Percentiles rank a stretch among this genome's conserved stretches.
These are phyloP conservation scores for Turritopsis rubra DNA, from an alignment of 30 jellyfish, hydroid and myxozoan species.

Conservation along the genomic window DNA sequence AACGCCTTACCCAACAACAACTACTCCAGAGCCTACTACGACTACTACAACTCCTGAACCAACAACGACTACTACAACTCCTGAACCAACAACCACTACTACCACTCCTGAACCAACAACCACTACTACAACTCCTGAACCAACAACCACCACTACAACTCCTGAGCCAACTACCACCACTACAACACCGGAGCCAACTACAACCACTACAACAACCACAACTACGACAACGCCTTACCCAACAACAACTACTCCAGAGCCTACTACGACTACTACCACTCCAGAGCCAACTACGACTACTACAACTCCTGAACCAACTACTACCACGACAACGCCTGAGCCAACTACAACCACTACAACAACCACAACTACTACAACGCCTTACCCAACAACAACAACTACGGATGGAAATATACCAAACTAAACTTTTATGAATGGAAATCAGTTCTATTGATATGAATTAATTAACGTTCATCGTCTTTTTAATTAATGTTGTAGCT, in stretches of 20 bases:
- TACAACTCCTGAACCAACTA: background rate
- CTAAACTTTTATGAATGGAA: too few relatives aligned
- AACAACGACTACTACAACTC: background rate
- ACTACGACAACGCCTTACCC: background rate
- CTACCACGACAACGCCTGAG: background rate
- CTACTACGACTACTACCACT: background rate
- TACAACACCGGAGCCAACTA: background rate
- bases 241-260: background rate
- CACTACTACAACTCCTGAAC: background rate
- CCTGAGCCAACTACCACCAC: background rate
- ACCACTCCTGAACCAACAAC: constrained; percentile 1
- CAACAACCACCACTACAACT: background rate
- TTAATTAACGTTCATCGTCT: background rate
- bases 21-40: background rate
- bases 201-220: background rate
- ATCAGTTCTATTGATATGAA: background rate
- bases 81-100: background rate
- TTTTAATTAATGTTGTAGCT: background rate
- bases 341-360: background rate
- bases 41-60: background rate
- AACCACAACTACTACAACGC: background rate
- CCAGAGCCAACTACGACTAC: background rate
- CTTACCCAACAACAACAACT: background rate
- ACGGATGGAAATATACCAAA: background rate
- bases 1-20: background rate